A percentile compares a stretch with the other conserved stretches of the same genome.
phyloP scores from a whole-genome alignment of 2,888 invertebrate genomes.

The Ectropis crepuscularia region DNA sequence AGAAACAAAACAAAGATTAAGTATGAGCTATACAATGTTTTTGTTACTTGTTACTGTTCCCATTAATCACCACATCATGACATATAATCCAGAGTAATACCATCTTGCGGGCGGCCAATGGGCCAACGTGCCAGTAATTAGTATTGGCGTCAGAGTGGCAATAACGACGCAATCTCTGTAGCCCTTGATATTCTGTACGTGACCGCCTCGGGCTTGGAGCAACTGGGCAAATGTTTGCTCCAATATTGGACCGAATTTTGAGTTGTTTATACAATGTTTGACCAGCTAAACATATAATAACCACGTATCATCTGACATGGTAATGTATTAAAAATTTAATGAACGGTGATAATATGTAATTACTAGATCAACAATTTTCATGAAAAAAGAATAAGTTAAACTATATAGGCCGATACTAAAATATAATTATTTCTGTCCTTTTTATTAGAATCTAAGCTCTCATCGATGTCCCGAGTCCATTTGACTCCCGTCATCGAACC shows the following conservation, averaged over 20 bases:
- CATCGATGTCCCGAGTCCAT: too few relatives aligned
- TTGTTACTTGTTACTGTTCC: neutral
- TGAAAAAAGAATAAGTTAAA: too few relatives aligned
- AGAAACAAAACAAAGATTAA: too few relatives aligned
- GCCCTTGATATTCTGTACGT: constrained; percentile 34
- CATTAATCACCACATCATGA: constrained; percentile 19
- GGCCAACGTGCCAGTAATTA: constrained; percentile 28
- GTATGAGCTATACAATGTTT: neutral
- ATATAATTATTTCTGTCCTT: too few relatives aligned
- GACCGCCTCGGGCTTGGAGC: constrained; percentile 16
- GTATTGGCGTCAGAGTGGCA: constrained; percentile 31
- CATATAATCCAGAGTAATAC: constrained; percentile 20
- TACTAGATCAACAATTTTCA: too few relatives aligned
- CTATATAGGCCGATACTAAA: too few relatives aligned
- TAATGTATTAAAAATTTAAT: too few relatives aligned
- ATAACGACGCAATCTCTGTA: constrained; percentile 34
- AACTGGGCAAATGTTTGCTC: constrained; percentile 18
- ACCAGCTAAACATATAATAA: too few relatives aligned
- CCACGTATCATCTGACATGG: too few relatives aligned
- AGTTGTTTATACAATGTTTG: neutral
- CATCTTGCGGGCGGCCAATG: constrained; percentile 9
- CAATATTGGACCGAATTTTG: constrained; percentile 7
- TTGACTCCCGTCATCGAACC: too few relatives aligned
- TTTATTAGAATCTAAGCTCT: too few relatives aligned
- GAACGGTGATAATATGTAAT: too few relatives aligned